These are phyloP conservation scores for Anastatus disparis DNA, from an alignment of 1,140 invertebrate species.

Conservation along the genomic window DNA sequence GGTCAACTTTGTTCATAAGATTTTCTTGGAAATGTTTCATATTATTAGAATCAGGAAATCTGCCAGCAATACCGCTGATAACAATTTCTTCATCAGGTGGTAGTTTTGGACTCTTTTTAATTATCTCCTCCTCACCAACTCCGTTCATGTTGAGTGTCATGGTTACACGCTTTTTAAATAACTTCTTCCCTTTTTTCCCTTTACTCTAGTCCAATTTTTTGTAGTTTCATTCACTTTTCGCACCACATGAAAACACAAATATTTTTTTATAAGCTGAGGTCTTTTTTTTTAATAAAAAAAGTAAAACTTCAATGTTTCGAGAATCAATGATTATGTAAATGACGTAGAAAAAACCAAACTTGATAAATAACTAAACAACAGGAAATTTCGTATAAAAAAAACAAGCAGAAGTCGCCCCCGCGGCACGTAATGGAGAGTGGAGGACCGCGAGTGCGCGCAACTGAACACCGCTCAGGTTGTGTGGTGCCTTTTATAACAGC, in stretches of 20 bases:
- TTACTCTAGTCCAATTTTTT: too few relatives aligned
- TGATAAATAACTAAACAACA: too few relatives aligned
- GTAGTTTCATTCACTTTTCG: conserved; percentile 42
- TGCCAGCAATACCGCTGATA: conserved; percentile 83
- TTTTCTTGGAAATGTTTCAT: conserved; percentile 83
- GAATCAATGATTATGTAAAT: too few relatives aligned
- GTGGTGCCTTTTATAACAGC: conserved; percentile 55
- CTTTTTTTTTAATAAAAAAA: too few relatives aligned
- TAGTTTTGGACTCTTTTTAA: too few relatives aligned
- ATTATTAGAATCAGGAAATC: conserved; percentile 87
- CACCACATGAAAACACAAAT: conserved; percentile 44
- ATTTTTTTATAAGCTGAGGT: too few relatives aligned
- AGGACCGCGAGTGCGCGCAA: conserved; percentile 10
- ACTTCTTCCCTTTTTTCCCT: too few relatives aligned
- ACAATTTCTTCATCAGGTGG: conserved; percentile 81
- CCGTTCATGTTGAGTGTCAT: too few relatives aligned
- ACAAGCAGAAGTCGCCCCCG: not conserved
- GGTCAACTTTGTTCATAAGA: conserved; percentile 80
- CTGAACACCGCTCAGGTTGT: not conserved
- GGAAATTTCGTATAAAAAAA: conserved; percentile 14
- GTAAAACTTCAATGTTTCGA: too few relatives aligned
- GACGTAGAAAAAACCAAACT: too few relatives aligned
- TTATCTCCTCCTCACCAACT: too few relatives aligned
- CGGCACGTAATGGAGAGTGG: not conserved
- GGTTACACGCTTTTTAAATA: too few relatives aligned